Conservation (phyloP, 2,113 vertebrate species). For the Gopherus evgoodei region DNA sequence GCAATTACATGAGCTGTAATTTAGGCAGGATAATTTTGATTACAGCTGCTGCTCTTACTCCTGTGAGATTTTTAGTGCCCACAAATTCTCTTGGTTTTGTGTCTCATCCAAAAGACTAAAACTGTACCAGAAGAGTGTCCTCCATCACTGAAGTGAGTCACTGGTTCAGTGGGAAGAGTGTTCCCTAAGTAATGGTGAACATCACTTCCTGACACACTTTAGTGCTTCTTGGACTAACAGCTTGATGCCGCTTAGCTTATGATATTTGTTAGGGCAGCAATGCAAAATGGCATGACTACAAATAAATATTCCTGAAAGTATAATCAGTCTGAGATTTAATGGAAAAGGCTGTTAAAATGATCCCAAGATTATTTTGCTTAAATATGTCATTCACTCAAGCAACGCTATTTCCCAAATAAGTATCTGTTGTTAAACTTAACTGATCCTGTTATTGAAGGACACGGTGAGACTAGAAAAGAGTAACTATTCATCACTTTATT, state of each 20-base stretch:
- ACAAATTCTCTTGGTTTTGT: conserved; percentile 11
- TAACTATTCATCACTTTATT: not conserved
- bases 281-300: not conserved
- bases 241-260: not conserved
- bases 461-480: not conserved
- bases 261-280: not conserved
- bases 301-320: not conserved
- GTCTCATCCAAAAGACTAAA: not conserved
- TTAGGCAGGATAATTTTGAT: not conserved
- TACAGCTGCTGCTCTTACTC: conserved; percentile 15
- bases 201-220: not conserved
- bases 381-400: not conserved
- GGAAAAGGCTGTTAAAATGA: not conserved
- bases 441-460: not conserved
- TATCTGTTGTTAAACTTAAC: not conserved
- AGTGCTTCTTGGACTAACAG: not conserved
- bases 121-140: not conserved
- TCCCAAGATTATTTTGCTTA: not conserved
- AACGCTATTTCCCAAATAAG: not conserved
- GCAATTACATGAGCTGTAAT: conserved; percentile 22
- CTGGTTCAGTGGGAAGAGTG: not conserved
- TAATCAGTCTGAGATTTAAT: not conserved
- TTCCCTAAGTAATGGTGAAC: not conserved
- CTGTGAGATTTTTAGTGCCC: not conserved
- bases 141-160: not conserved